Percentiles rank a stretch among this genome's conserved stretches.
These are phyloP conservation scores for Chironex yamaguchii DNA, from an alignment of 30 jellyfish, hydroid and myxozoan genomes.

Conservation along the genomic window DNA sequence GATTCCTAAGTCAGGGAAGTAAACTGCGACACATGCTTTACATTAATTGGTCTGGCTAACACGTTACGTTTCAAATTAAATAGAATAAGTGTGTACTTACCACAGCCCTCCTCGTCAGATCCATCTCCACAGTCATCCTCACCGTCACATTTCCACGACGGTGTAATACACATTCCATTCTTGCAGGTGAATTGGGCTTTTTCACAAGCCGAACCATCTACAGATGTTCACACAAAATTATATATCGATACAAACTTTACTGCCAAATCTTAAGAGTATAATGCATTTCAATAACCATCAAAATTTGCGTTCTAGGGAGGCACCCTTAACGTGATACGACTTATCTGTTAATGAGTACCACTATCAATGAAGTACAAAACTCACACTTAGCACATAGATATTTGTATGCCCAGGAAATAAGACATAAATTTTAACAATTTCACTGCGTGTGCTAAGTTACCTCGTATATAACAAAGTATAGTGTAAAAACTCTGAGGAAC, in stretches of 20 bases:
- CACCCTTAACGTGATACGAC: too few species aligned
- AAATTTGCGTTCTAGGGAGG: too few species aligned
- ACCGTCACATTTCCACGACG: conserved; percentile 78
- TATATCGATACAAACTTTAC: neutral
- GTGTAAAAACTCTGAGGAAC: too few species aligned
- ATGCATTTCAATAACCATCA: too few species aligned
- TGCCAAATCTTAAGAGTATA: neutral
- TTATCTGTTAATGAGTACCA: neutral
- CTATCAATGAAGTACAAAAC: neutral
- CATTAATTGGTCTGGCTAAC: too few species aligned
- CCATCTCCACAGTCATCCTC: conserved; percentile 75
- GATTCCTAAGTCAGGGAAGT: too few species aligned
- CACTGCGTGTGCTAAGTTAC: too few species aligned
- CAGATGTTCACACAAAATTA: neutral
- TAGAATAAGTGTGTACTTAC: neutral
- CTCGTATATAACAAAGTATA: too few species aligned
- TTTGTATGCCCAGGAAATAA: too few species aligned
- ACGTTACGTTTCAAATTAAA: too few species aligned
- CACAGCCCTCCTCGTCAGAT: conserved; percentile 58
- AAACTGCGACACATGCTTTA: too few species aligned
- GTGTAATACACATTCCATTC: conserved; percentile 53
- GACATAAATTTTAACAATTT: too few species aligned
- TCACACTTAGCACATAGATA: neutral
- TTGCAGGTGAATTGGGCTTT: conserved; percentile 59
- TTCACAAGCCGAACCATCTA: neutral